Evolutionary conservation across 2,888 invertebrate genomes (phyloP).

Genomic region (Acheta domesticus): DNA sequence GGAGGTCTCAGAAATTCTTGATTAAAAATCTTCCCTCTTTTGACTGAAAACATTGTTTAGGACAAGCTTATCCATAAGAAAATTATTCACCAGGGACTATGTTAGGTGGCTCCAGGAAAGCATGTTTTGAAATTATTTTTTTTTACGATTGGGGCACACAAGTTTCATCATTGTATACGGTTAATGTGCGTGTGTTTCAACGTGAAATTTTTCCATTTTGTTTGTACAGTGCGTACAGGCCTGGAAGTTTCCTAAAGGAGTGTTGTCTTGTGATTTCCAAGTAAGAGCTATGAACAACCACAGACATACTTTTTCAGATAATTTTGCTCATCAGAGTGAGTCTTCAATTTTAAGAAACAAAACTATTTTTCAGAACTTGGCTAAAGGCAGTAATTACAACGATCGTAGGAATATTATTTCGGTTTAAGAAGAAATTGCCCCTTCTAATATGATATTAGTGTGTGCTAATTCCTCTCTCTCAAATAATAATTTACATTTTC

Average conservation of each 20-base stretch:
- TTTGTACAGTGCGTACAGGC: constrained; percentile 9
- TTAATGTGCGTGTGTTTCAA: constrained; percentile 2
- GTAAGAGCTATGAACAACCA: constrained; percentile 5
- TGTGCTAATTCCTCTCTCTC: constrained; percentile 2
- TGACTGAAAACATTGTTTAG: background rate
- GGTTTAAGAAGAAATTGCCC: constrained; percentile 4
- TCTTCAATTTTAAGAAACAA: constrained; percentile 2
- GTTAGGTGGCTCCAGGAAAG: background rate
- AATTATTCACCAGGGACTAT: background rate
- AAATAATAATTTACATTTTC: constrained; percentile 4
- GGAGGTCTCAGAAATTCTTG: background rate
- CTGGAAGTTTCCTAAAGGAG: background rate
- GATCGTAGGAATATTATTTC: constrained; percentile 7
- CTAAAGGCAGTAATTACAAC: background rate
- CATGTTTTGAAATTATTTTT: background rate
- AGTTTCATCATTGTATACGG: background rate
- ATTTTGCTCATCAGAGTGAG: background rate
- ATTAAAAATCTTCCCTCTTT: background rate
- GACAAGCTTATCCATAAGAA: background rate
- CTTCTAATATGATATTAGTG: background rate
- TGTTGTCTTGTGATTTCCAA: constrained; percentile 1
- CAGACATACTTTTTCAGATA: background rate
- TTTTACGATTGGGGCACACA: constrained; percentile 9
- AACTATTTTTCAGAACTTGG: background rate
- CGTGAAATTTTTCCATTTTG: constrained; percentile 6